Evolutionary conservation across 2,113 vertebrate genomes (phyloP).

Genomic region (Malurus melanocephalus): DNA sequence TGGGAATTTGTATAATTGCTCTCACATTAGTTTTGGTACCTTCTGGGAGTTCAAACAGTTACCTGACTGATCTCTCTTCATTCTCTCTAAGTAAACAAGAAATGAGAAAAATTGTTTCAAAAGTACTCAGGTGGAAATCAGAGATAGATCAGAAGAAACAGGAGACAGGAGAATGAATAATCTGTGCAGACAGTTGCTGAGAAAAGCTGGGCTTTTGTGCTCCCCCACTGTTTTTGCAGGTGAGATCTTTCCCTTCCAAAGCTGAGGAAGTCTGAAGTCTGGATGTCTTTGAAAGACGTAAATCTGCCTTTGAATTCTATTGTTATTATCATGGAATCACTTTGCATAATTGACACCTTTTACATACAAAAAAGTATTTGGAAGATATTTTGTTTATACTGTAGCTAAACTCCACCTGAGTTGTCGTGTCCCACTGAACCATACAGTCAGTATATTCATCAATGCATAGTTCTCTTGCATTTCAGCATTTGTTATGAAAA

Average conservation of each 20-base stretch:
- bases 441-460: conserved; percentile 28
- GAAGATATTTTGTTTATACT: conserved; percentile 51
- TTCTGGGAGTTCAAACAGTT: neutral
- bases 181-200: neutral
- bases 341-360: conserved; percentile 41
- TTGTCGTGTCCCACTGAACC: conserved; percentile 35
- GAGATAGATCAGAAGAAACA: neutral
- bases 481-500: conserved; percentile 66
- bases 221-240: conserved; percentile 51
- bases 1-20: neutral
- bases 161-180: neutral
- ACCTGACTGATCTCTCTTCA: neutral
- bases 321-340: conserved; percentile 3
- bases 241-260: conserved; percentile 31
- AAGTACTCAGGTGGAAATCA: neutral
- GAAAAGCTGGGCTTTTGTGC: neutral
- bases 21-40: neutral
- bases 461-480: conserved; percentile 50
- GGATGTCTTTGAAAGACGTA: conserved; percentile 27
- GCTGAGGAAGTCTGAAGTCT: neutral
- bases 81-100: neutral
- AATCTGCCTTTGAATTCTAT: conserved; percentile 29
- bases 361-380: neutral
- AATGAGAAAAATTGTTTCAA: neutral
- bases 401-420: conserved; percentile 26